Evolutionary conservation across 2,113 vertebrate species (phyloP).

Genomic region (Chauna torquata): DNA sequence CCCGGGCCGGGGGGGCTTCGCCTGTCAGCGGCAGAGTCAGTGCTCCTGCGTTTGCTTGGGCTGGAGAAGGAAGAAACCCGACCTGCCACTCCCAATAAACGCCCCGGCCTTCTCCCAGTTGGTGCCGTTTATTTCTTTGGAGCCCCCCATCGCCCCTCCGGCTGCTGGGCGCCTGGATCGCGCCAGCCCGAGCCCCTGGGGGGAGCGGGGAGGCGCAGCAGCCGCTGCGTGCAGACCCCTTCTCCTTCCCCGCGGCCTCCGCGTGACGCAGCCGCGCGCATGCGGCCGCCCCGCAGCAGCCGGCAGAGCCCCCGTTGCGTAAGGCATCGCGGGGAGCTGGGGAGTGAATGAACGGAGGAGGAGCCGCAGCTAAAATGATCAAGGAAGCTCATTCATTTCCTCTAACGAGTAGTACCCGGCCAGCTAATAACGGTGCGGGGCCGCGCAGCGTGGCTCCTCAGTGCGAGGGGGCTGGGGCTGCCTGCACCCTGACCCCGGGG

Average conservation of each 20-base stretch:
- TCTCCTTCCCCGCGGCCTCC: not conserved
- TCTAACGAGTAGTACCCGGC: not conserved
- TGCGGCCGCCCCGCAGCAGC: not conserved
- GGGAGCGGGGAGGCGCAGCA: rapidly evolving
- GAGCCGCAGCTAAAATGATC: not conserved
- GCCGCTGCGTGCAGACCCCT: not conserved
- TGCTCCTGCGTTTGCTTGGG: not conserved
- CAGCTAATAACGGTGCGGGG: not conserved
- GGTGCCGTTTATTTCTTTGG: not conserved
- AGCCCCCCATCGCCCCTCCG: not conserved
- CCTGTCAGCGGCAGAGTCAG: too few species aligned
- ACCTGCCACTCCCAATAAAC: conserved; percentile 11
- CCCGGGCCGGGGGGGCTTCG: rapidly evolving
- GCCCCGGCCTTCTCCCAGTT: not conserved
- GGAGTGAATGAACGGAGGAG: conserved; percentile 24
- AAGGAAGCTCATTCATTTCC: not conserved
- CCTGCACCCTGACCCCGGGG: rapidly evolving
- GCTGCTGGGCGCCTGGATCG: rapidly evolving
- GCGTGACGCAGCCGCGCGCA: not conserved
- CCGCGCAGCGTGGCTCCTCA: too few species aligned
- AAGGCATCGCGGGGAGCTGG: not conserved
- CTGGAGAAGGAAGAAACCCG: not conserved
- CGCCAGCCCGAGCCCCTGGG: not conserved
- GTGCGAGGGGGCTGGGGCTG: rapidly evolving
- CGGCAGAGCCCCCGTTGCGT: not conserved